Evolutionary conservation across 2,797 vertebrate genomes (phyloP), one percentile per base, ranked within the genome.

Genomic region (Paguma larvata): DNA sequence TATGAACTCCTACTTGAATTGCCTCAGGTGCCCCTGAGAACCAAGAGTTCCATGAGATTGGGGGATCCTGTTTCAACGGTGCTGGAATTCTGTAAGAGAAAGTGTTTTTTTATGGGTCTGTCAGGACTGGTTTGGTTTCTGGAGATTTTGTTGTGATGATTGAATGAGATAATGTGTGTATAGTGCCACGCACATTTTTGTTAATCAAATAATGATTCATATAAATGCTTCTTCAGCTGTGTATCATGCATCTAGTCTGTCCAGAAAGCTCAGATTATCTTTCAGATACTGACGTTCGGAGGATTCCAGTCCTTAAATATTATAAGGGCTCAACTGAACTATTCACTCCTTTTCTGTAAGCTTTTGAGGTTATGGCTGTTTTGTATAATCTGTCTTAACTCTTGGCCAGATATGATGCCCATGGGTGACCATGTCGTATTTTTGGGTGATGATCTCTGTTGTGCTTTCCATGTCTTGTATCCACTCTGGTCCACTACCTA

Each of bases 71-170:
- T 87, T 46, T 82, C 16, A 87, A 23, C n/a, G 44, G 23, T 46
- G 18, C 21, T 94, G 21, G 93, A 78, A 70, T 70, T 70, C 70
- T 91, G 62, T 91, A 38, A 67, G 46, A 27, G 53, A 82, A 80
- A 16, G 4, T 83, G 67, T 75, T 82, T 83, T 83, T 56, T 82
- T 13, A 34, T 2, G 1, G 7, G 6, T 83, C 48, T 87, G 19
- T 75, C 15, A 86, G 67, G 62, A 83, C 21, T 93, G 79, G 44
- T 30, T 86, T 77, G 38, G 34, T 91, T 86, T 83, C 41, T 91
- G 83, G 7, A 41, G 68, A 32, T 68, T 83, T 67, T 84, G 53
- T 85, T 70, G 25, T 53, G 79, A 86, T 27, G 16, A 84, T 68
- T 95, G n/a, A 80, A 44, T 12, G 34, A 85, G 51, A 34, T 14